Evolutionary conservation across 2,888 invertebrate genomes (phyloP).

Genomic region (Phortica okadai): DNA sequence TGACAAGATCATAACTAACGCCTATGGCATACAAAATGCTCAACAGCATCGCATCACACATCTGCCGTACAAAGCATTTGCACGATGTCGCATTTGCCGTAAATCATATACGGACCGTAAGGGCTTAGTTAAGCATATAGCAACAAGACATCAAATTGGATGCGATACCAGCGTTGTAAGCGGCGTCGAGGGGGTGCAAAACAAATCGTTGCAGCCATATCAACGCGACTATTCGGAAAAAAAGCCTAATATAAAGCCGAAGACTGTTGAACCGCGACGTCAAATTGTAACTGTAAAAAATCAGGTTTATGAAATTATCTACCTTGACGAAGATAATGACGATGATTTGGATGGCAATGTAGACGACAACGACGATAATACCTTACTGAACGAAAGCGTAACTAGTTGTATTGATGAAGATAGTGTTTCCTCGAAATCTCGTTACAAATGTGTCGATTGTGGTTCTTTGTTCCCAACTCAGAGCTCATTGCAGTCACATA

Average conservation of each 20-base stretch:
- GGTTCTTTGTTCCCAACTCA: slow-evolving; percentile 60
- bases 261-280: slow-evolving; percentile 52
- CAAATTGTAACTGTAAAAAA: slow-evolving; percentile 69
- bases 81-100: slow-evolving; percentile 68
- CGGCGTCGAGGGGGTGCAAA: not conserved
- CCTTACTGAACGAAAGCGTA: not conserved
- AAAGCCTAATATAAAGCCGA: not conserved
- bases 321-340: slow-evolving; percentile 66
- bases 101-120: slow-evolving; percentile 72
- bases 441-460: slow-evolving; percentile 66
- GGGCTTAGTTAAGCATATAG: slow-evolving; percentile 69
- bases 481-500: slow-evolving; percentile 59
- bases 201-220: not conserved
- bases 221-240: not conserved
- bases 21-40: slow-evolving; percentile 72
- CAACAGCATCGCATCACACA: slow-evolving; percentile 72
- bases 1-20: slow-evolving; percentile 71
- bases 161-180: slow-evolving; percentile 37
- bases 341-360: slow-evolving; percentile 56
- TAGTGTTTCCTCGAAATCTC: slow-evolving; percentile 23
- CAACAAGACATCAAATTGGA: slow-evolving; percentile 63
- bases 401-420: slow-evolving; percentile 55
- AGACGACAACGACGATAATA: slow-evolving; percentile 52
- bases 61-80: slow-evolving; percentile 68
- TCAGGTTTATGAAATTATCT: slow-evolving; percentile 70